These are phyloP conservation scores for Drosophila takahashii DNA, from an alignment of 1,140 invertebrate species.

Conservation along the genomic window DNA sequence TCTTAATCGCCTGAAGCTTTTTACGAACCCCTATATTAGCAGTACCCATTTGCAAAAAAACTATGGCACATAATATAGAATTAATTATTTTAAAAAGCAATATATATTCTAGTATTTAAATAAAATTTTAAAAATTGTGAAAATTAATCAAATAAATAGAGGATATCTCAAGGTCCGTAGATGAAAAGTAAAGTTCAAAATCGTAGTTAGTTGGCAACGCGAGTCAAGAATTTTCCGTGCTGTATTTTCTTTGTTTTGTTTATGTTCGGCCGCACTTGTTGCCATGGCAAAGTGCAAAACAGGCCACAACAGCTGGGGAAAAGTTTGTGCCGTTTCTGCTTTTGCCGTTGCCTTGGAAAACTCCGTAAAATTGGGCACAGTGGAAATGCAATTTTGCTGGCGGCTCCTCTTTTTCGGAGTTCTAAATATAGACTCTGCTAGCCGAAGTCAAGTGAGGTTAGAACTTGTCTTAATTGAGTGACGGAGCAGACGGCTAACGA, in stretches of 20 bases:
- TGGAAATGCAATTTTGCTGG: slow-evolving; percentile 52
- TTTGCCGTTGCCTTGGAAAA: slow-evolving; percentile 49
- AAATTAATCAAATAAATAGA: not conserved
- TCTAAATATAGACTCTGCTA: slow-evolving; percentile 5
- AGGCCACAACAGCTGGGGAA: slow-evolving; percentile 58
- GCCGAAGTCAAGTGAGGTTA: slow-evolving; percentile 25
- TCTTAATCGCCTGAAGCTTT: too few species aligned
- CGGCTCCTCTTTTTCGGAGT: slow-evolving; percentile 23
- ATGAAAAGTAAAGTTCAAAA: not conserved
- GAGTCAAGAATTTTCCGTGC: slow-evolving; percentile 26
- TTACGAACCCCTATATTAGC: too few species aligned
- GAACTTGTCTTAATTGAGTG: slow-evolving; percentile 31
- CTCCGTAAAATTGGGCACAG: slow-evolving; percentile 38
- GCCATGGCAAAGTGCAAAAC: slow-evolving; percentile 78
- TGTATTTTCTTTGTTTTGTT: slow-evolving; percentile 47
- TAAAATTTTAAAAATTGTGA: too few species aligned
- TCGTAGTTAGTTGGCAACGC: slow-evolving; percentile 63
- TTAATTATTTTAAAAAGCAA: too few species aligned
- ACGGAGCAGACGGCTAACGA: slow-evolving; percentile 12
- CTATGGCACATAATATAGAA: too few species aligned
- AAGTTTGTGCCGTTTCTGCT: slow-evolving; percentile 31
- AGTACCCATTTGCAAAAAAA: too few species aligned
- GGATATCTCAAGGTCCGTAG: not conserved
- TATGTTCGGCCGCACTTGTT: slow-evolving; percentile 70
- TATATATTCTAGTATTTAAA: too few species aligned